Evolutionary conservation across 2,888 invertebrate genomes (phyloP), one percentile per base, ranked within the genome.

Genomic region (Taphrorychus bicolor): DNA sequence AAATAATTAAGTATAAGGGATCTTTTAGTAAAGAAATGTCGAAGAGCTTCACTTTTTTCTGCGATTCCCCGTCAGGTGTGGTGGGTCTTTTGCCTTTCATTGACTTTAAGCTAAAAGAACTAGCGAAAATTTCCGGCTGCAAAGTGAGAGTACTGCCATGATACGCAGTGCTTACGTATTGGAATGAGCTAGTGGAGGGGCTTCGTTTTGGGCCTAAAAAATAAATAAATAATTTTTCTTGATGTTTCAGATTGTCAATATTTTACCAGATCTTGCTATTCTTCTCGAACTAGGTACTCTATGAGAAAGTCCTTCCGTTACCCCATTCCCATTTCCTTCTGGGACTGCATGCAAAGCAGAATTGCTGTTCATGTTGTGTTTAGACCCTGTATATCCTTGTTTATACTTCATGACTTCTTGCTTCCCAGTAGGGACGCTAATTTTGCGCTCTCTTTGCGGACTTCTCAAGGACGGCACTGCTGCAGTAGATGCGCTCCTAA

Each of bases 141-240:
- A 93, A 87, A 0, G 92, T 92, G 0, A 94, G 75, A 0, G 93
- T 93, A 45, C 93, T 93, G 0, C 94, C 94, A 74, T 94, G 94
- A 77, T 92, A 94, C 0, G 93, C 92, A 0, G 94, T 94, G 52
- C 91, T 91, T 78, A 94, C 88, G 76, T 94, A 94, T 70, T 93
- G 90, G 73, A 94, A 93, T 53, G 93, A 93, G 40, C 93, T 92
- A 0, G 90, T 89, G 0, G 92, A 93, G 0, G 92, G 91, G 22
- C 90, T 92, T 0, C 88, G 86, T 76, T 86, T 87, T 0, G 89
- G 89, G 1, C 72, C 72, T 64, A 22, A 22, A 24, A 24, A 24
- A 16, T 7, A 32, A 22, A n/a, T 23, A 19, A 21, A 19, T 7
- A 16, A 2, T 32, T 32, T 32, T 32, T 32, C 32, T 32, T 32